Base-by-base conservation (phyloP, 2,888 invertebrate genomes). In the Troides helena region DNA sequence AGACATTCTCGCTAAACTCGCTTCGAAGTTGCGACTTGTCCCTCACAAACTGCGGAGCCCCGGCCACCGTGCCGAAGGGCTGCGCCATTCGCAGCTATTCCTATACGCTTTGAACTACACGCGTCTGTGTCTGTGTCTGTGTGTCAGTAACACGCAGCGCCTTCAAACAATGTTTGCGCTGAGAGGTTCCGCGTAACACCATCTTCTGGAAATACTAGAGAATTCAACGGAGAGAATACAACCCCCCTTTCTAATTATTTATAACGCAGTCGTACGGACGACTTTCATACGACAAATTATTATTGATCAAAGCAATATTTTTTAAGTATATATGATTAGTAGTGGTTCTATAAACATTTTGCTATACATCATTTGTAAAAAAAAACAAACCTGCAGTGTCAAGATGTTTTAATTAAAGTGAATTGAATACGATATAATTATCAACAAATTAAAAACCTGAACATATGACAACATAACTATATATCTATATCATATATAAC, bases 21-120 rank as follows among this genome's bases (percentile, higher is more conserved):
- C 50, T 30, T n/a, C 25, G 53, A n/a, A 53, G 65, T 66, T 12
- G 65, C 65, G 58, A 65, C 57, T 59, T 30, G 25, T 30, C 61
- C 39, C 25, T 36, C 39, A n/a, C 18, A 50, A 61, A n/a, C 63
- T 21, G 10, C 21, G 25, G 63, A 53, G 63, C 63, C 1, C 53
- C 23, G 21, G 39, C 57, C 23, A 17, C 17, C n/a, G 58, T 0
- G 18, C 36, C 39, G 25, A 68, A 64, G 60, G 62, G 62, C 17
- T 23, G 23, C 12, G 58, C 56, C 61, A 57, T 61, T 61, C 39
- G 21, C 60, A 69, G 65, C 69, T 69, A 65, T 69, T 69, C 43
- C 56, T 61, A 65, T 65, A 65, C 60, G 61, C 68, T 65, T 56
- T 43, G 61, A 65, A 65, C 56, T 65, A n/a, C 6, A 30, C 50